These are phyloP conservation scores for Apotomis betuletana DNA, from an alignment of 2,888 invertebrate genomes.

Conservation along the genomic window DNA sequence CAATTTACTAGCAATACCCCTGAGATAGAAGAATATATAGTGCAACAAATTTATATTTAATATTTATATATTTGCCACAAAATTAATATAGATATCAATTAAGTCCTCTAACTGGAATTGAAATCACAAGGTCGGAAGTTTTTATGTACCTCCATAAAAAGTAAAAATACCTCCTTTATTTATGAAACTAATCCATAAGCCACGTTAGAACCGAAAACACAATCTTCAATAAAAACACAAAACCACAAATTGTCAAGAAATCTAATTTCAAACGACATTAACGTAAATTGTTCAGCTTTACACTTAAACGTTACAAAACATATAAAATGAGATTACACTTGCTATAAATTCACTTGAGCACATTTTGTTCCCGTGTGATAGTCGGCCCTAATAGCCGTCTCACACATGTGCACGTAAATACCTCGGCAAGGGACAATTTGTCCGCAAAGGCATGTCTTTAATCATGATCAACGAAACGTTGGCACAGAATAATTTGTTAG, in stretches of 20 bases:
- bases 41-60: no score
- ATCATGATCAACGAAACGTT: constrained; percentile 48
- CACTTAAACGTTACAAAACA: constrained; percentile 22
- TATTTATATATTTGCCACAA: no score
- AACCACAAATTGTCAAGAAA: background rate
- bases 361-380: constrained; percentile 38
- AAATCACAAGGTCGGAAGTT: no score
- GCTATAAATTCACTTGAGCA: constrained; percentile 26
- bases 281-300: constrained; percentile 23
- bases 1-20: no score
- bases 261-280: constrained; percentile 12
- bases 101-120: no score
- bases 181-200: background rate
- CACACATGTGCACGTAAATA: constrained; percentile 42
- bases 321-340: constrained; percentile 29
- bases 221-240: background rate
- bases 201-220: background rate
- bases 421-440: constrained; percentile 47
- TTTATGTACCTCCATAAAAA: no score
- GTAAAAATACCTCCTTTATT: no score
- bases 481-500: constrained; percentile 35
- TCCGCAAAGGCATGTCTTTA: constrained; percentile 48
- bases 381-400: constrained; percentile 28
- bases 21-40: no score
- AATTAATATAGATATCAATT: no score